phyloP scores from a whole-genome alignment of 2,888 invertebrate genomes.

The Trissonchulus latispiculum region DNA sequence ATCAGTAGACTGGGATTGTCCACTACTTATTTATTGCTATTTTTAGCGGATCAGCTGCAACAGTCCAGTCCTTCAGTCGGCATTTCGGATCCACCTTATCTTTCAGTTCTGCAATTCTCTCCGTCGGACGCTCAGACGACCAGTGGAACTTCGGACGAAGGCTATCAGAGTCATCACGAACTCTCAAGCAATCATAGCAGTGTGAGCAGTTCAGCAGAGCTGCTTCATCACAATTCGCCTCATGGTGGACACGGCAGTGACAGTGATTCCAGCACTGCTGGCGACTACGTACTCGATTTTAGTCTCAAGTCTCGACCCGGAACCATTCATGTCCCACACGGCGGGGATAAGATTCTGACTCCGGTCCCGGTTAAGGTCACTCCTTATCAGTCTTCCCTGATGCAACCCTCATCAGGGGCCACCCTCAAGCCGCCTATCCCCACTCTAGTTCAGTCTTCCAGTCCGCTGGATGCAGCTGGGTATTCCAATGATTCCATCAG shows the following conservation, averaged over 20 bases:
- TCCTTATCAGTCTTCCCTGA: too few species aligned
- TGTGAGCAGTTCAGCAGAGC: neutral
- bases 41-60: conserved; percentile 16
- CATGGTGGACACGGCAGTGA: neutral
- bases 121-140: neutral
- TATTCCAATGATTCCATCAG: conserved; percentile 52
- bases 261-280: conserved; percentile 20
- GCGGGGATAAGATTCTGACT: conserved; percentile 24
- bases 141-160: conserved; percentile 22
- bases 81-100: neutral
- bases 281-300: too few species aligned
- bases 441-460: conserved; percentile 37
- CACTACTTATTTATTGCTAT: too few species aligned
- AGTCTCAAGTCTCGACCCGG: conserved; percentile 30
- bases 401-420: too few species aligned
- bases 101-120: neutral
- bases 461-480: too few species aligned
- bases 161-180: conserved; percentile 25
- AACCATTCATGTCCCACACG: too few species aligned
- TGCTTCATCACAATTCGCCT: neutral
- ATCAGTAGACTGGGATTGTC: too few species aligned
- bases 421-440: conserved; percentile 43
- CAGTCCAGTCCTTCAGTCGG: too few species aligned
- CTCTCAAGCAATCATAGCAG: neutral
- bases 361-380: conserved; percentile 35